Evolutionary conservation across 2,888 invertebrate genomes (phyloP).

Genomic region (Lithophane socia): DNA sequence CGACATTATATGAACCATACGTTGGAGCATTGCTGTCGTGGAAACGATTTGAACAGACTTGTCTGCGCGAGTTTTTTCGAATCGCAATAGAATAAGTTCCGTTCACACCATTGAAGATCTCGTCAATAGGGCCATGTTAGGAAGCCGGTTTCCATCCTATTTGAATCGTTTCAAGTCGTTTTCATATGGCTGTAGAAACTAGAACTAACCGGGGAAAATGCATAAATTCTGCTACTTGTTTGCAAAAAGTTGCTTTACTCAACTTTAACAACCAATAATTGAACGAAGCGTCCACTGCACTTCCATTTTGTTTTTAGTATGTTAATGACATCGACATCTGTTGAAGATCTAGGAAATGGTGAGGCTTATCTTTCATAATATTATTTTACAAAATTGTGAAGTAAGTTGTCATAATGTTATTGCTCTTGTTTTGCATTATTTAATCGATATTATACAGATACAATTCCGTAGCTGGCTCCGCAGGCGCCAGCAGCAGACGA

Average conservation of each 20-base stretch:
- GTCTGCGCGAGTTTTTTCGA: conserved; percentile 23
- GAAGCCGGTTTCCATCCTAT: conserved; percentile 16
- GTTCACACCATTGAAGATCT: conserved; percentile 39
- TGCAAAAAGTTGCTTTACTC: not conserved
- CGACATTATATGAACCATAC: not conserved
- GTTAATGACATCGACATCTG: not conserved
- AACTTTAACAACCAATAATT: conserved; percentile 2
- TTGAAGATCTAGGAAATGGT: not conserved
- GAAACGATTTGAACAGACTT: not conserved
- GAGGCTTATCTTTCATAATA: not conserved
- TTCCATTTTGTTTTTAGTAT: not conserved
- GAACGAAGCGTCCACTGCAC: not conserved
- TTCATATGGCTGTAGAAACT: conserved; percentile 32
- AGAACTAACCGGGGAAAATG: conserved; percentile 18
- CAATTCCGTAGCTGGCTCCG: no score
- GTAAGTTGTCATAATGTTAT: not conserved
- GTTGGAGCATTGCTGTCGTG: not conserved
- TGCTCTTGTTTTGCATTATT: not conserved
- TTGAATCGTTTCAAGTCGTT: conserved; percentile 6
- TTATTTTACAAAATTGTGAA: not conserved
- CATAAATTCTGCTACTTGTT: not conserved
- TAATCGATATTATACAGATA: not conserved
- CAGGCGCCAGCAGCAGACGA: no score
- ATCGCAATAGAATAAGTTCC: not conserved
- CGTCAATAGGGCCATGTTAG: conserved; percentile 27